These are phyloP conservation scores for Tetraneura akinire DNA, from an alignment of 1,140 invertebrate genomes.

Conservation along the genomic window DNA sequence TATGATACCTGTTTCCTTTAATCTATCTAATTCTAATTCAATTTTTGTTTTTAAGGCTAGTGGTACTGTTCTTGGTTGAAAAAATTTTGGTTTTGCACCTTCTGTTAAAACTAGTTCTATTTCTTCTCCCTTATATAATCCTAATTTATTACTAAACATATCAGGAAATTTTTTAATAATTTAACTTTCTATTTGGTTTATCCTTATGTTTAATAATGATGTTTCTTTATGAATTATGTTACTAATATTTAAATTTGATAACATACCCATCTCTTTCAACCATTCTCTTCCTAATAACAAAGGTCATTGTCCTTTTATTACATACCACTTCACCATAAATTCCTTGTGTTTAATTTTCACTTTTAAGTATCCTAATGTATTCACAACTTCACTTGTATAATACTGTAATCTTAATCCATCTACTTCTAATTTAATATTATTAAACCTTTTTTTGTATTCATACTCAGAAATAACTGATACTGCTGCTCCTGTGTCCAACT, in stretches of 20 bases:
- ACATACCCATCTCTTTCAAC: not conserved
- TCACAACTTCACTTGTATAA: not conserved
- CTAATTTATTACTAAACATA: not conserved
- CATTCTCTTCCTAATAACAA: slow-evolving; percentile 41
- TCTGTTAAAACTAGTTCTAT: slow-evolving; percentile 12
- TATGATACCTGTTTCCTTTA: slow-evolving; percentile 54
- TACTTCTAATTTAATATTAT: slow-evolving; percentile 2
- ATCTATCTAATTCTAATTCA: slow-evolving; percentile 54
- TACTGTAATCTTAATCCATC: slow-evolving; percentile 13
- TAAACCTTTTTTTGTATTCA: not conserved
- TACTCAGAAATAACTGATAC: slow-evolving; percentile 22
- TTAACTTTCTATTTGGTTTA: not conserved
- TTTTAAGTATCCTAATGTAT: not conserved
- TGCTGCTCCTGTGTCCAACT: slow-evolving; percentile 2
- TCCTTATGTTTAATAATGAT: slow-evolving; percentile 1
- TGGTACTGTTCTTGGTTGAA: slow-evolving; percentile 58
- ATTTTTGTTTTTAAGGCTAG: slow-evolving; percentile 57
- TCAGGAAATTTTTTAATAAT: slow-evolving; percentile 24
- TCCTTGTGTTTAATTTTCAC: not conserved
- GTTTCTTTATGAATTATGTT: not conserved
- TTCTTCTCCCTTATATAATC: not conserved
- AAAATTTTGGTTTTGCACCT: slow-evolving; percentile 56
- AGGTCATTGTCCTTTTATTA: slow-evolving; percentile 31
- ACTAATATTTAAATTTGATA: slow-evolving; percentile 1
- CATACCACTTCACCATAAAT: not conserved